phyloP scores from a whole-genome alignment of 2,888 invertebrate genomes.

The Amphipoea oculea region DNA sequence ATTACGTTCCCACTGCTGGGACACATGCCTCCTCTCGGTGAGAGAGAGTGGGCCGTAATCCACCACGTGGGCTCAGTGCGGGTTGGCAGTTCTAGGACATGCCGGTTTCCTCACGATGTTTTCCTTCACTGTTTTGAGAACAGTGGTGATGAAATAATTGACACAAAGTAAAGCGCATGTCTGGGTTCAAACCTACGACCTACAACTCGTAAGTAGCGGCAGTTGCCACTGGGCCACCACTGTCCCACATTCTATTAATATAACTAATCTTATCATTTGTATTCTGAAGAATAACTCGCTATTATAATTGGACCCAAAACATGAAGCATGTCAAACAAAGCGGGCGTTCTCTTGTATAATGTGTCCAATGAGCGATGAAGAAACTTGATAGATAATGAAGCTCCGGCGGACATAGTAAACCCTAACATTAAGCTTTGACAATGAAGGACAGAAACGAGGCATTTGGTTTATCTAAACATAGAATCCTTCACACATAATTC shows the following conservation, averaged over 20 bases:
- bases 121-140: no score
- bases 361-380: constrained; percentile 26
- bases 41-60: no score
- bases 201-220: neutral
- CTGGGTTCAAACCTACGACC: no score
- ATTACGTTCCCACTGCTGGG: no score
- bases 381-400: neutral
- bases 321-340: constrained; percentile 25
- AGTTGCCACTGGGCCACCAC: neutral
- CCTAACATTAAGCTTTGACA: constrained; percentile 39
- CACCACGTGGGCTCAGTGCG: no score
- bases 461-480: neutral
- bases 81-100: no score
- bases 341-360: constrained; percentile 37
- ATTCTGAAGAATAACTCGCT: neutral
- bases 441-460: constrained; percentile 1
- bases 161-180: no score
- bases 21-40: no score
- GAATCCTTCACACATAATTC: neutral
- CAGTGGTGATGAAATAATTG: no score
- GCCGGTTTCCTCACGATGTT: no score
- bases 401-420: constrained; percentile 23
- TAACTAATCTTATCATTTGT: neutral
- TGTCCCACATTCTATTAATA: neutral
- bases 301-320: neutral